Conservation (phyloP, 2,113 vertebrate genomes). For the Astur gentilis region DNA sequence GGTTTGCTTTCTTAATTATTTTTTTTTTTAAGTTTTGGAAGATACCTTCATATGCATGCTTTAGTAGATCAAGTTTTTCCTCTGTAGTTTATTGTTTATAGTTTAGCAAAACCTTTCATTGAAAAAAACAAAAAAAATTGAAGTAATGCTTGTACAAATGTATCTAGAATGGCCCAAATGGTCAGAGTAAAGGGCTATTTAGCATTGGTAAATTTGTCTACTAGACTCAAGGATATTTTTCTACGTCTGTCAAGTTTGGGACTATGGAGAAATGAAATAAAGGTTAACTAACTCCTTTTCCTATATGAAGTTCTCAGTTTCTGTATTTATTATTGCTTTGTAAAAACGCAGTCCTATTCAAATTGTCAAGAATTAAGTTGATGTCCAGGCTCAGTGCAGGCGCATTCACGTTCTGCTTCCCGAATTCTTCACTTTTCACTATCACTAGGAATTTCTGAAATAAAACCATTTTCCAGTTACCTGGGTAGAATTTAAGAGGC, state of each 20-base stretch:
- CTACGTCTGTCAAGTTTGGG: conserved; percentile 59
- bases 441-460: too few species aligned
- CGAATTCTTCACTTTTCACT: accelerated
- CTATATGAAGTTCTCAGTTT: conserved; percentile 13
- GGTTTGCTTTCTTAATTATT: background rate
- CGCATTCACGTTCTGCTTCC: accelerated
- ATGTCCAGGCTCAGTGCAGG: accelerated
- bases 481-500: background rate
- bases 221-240: conserved; percentile 65
- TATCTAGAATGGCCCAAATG: conserved; percentile 14
- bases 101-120: conserved; percentile 43
- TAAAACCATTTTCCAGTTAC: background rate
- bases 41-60: conserved; percentile 18
- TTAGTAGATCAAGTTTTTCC: conserved; percentile 27
- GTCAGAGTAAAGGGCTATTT: conserved; percentile 55
- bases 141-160: conserved; percentile 52
- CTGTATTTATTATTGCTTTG: background rate
- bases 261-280: conserved; percentile 66
- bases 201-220: conserved; percentile 50
- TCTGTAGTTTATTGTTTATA: conserved; percentile 15
- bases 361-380: accelerated
- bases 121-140: background rate
- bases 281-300: conserved; percentile 64
- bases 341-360: too few species aligned
- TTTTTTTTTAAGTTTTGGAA: background rate